Evolutionary conservation across 2,797 vertebrate genomes (phyloP).

Genomic region (Nannoperca obscura): DNA sequence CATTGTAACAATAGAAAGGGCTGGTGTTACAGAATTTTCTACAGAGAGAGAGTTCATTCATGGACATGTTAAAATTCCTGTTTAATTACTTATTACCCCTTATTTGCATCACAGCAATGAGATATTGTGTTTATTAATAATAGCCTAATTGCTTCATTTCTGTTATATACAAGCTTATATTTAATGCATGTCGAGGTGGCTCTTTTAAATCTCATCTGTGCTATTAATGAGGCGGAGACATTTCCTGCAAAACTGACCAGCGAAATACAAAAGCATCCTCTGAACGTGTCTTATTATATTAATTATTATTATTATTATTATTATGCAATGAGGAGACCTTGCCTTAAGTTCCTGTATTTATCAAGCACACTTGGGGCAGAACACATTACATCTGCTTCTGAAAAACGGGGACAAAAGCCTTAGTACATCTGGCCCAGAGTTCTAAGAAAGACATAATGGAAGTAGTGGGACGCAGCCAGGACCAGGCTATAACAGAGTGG

Average conservation of each 20-base stretch:
- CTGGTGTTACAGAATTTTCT: not conserved
- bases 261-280: not conserved
- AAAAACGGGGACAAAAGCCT: not conserved
- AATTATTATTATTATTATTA: not conserved
- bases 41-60: not conserved
- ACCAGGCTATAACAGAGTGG: not conserved
- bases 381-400: not conserved
- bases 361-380: not conserved
- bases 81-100: no score
- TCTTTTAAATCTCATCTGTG: not conserved
- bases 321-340: not conserved
- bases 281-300: not conserved
- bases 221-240: not conserved
- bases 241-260: not conserved
- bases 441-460: conserved; percentile 1
- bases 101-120: not conserved
- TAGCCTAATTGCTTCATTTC: not conserved
- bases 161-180: not conserved
- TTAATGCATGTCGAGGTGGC: not conserved
- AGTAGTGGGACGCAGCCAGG: not conserved
- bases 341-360: no score
- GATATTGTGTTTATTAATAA: not conserved
- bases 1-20: not conserved
- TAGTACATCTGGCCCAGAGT: not conserved
- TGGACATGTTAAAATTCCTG: not conserved